These are phyloP conservation scores for Empidonax traillii DNA, from an alignment of 2,113 vertebrate genomes.

Conservation along the genomic window DNA sequence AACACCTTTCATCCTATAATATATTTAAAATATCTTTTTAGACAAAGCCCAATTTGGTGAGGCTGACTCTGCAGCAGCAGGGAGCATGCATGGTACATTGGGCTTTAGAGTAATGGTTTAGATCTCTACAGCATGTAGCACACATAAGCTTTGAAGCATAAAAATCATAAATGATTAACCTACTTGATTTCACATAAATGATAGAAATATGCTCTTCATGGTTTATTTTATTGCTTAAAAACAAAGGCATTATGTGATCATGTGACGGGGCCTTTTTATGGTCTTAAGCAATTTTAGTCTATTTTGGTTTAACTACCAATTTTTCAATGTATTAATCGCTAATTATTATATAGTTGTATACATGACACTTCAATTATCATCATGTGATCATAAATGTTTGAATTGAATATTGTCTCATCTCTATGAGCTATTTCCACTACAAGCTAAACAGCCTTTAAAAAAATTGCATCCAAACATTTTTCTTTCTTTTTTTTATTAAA, in stretches of 20 bases:
- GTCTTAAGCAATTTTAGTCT: background rate
- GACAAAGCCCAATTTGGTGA: slow-evolving; percentile 57
- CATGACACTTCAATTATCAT: slow-evolving; percentile 32
- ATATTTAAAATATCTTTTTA: slow-evolving; percentile 55
- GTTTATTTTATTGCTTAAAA: slow-evolving; percentile 44
- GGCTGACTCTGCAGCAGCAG: slow-evolving; percentile 57
- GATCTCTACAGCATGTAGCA: slow-evolving; percentile 62
- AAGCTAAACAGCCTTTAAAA: background rate
- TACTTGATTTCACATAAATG: slow-evolving; percentile 64
- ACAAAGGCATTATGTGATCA: background rate
- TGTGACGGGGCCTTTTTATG: slow-evolving; percentile 1
- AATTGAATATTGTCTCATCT: background rate
- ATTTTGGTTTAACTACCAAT: slow-evolving; percentile 20
- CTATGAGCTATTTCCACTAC: background rate
- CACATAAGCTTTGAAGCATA: slow-evolving; percentile 70
- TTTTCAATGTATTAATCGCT: slow-evolving; percentile 51
- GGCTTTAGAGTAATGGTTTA: slow-evolving; percentile 68
- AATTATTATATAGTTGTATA: slow-evolving; percentile 61
- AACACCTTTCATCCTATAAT: slow-evolving; percentile 41
- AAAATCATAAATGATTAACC: slow-evolving; percentile 75
- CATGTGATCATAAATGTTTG: slow-evolving; percentile 5
- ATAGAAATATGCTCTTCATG: slow-evolving; percentile 50
- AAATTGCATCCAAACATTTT: background rate
- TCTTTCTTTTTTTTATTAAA: background rate
- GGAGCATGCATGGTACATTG: slow-evolving; percentile 62